Base-by-base conservation (phyloP, 64 coral and sea anemone genomes). In the Hydrozoanthus tunicans region DNA sequence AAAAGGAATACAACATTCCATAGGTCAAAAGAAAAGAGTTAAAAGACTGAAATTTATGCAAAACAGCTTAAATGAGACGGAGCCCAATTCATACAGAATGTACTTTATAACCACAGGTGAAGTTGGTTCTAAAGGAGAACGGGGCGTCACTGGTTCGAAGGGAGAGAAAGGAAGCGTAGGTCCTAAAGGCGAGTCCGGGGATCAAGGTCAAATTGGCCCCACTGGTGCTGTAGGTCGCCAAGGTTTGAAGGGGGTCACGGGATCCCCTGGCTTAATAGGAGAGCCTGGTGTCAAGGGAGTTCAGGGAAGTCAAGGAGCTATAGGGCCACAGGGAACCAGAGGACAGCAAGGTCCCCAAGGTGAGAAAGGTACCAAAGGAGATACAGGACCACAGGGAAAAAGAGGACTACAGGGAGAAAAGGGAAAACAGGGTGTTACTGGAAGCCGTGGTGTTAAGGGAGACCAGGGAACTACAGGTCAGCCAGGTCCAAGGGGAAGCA, bases 141-240 rank as follows among this genome's bases (percentile, higher is more conserved):
- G 53, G 56, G 89, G 77, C 17, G 70, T 15, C 51, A 15, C 66
- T 25, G 89, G 77, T 63, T 53, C 51, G 14, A 64, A 91, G n/a
- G 88, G 88, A 64, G 72, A 60, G 11, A 77, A 78, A 77, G 88
- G 88, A 90, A 57, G 57, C 8, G 76, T 51, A 25, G 86, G 86
- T 11, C 56, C 15, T 58, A 71, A 17, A 58, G 89, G 89, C 43
- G 15, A 58, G 6, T 17, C 3, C n/a, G 89, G 89, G 0, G 64
- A 80, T 55, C 24, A 81, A 24, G 89, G 89, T 2, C 61, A 91
- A 4, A 59, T 17, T 6, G 89, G 89, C 3, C 60, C 59, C 6
- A 24, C 5, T 51, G 89, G 89, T 79, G 23, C 52, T 61, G 64
- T 20, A 56, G 89, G 89, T 56, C 4, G 51, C 5, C 62, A 77